Base-by-base conservation (phyloP, 2,113 vertebrate species). In the Columba janthina region DNA sequence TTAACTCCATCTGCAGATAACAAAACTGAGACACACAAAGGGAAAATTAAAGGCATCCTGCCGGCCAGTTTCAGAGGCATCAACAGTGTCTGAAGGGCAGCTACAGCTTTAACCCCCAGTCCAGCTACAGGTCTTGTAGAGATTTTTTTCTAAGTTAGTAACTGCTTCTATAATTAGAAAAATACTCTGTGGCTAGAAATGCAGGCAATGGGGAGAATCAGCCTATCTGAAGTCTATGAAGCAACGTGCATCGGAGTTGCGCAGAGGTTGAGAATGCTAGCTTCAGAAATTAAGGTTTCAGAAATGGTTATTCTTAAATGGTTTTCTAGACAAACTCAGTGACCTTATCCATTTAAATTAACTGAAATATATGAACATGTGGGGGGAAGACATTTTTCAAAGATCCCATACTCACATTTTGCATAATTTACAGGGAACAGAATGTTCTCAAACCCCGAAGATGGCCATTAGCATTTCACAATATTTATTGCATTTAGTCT, bases 371-470 rank as follows among this genome's bases (percentile, higher is more conserved):
- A 81, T 74, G 66, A 75, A 66, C 12, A 12, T 22, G 44, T 28
- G 1, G 2, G 2, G 10, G 3, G 20, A 93, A 87, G 54, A 29
- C 4, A 53, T 84, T 90, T 95, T 96, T 85, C 48, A 74, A 77
- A 86, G 75, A 93, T 29, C 56, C 61, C 34, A 73, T 56, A 88
- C 24, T 90, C 76, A 28, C 50, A 72, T 81, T 94, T 87, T 84
- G 51, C 72, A 51, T 38, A 58, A 83, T 48, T 83, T 85, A 66
- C 58, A 58, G 34, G 36, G 73, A 95, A 94, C 62, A 79, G 81
- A 83, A 85, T 26, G 64, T 91, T 85, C 91, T 89, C 93, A 78
- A 84, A 82, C 57, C 79, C 74, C 90, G 57, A 92, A 79, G 65
- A 65, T 4, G n/a, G 19, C 54, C 70, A 69, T 88, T 88, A 94